phyloP scores from a whole-genome alignment of 2,113 vertebrate species.

The Elanus axillaris region DNA sequence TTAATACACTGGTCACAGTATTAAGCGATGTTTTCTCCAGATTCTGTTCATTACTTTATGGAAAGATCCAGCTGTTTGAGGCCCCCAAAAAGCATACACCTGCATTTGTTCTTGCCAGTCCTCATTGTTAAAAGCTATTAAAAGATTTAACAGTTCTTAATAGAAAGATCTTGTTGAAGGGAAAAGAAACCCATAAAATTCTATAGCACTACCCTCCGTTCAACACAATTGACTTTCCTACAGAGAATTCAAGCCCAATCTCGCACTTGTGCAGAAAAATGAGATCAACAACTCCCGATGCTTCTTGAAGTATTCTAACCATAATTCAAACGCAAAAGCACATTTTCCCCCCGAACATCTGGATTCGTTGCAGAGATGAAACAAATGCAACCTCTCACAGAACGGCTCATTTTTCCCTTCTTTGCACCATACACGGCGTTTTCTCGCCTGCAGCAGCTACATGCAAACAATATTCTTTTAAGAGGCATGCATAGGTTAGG shows the following conservation, averaged over 20 bases:
- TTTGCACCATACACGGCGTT: not conserved
- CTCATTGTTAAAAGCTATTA: slow-evolving; percentile 13
- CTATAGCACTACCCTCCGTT: slow-evolving; percentile 22
- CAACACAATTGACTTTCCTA: slow-evolving; percentile 18
- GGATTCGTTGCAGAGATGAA: not conserved
- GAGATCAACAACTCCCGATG: slow-evolving; percentile 6
- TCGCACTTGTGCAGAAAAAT: slow-evolving; percentile 40
- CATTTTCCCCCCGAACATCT: not conserved
- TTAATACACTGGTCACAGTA: not conserved
- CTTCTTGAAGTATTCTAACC: not conserved
- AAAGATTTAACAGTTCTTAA: slow-evolving; percentile 47
- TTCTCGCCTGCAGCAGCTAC: not conserved
- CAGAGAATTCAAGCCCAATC: slow-evolving; percentile 24
- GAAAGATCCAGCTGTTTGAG: not conserved
- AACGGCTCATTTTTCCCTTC: not conserved
- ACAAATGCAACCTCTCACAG: not conserved
- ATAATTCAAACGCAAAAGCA: not conserved
- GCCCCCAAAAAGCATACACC: not conserved
- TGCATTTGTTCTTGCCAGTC: not conserved
- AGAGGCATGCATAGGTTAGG: not conserved
- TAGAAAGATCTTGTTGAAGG: slow-evolving; percentile 34
- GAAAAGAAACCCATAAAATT: slow-evolving; percentile 46
- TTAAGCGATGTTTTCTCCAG: not conserved
- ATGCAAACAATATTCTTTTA: not conserved
- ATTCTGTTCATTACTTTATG: not conserved